These are phyloP conservation scores for Lycophotia porphyrea DNA, from an alignment of 2,888 invertebrate species.

Conservation along the genomic window DNA sequence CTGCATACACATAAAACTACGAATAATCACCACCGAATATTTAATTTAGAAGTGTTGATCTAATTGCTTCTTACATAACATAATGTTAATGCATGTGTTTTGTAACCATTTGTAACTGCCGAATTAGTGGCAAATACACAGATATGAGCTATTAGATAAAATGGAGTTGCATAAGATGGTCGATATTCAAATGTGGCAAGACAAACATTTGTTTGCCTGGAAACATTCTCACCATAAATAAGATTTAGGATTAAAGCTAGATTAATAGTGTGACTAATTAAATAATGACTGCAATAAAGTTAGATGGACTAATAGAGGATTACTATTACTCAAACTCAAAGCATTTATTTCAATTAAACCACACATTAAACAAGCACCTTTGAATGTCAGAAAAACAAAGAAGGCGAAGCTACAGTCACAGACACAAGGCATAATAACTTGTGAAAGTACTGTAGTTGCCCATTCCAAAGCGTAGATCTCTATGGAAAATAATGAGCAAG, in stretches of 20 bases:
- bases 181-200: not conserved
- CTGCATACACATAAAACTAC: slow-evolving; percentile 14
- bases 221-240: not conserved
- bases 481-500: no score
- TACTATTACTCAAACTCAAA: no score
- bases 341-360: no score
- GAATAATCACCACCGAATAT: slow-evolving; percentile 26
- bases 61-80: slow-evolving; percentile 24
- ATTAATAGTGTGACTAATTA: not conserved
- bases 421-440: no score
- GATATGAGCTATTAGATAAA: slow-evolving; percentile 12
- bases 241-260: not conserved
- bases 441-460: no score
- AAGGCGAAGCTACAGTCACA: no score
- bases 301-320: no score
- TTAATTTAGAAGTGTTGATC: slow-evolving; percentile 7
- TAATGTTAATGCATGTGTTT: slow-evolving; percentile 11
- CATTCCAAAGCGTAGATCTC: no score
- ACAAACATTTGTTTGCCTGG: not conserved
- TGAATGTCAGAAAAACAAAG: no score
- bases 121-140: slow-evolving; percentile 23
- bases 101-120: slow-evolving; percentile 26
- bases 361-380: no score
- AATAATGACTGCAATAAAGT: not conserved
- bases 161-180: slow-evolving; percentile 32